Evolutionary conservation across 2,113 vertebrate genomes (phyloP).

Genomic region (Polypterus bichir): DNA sequence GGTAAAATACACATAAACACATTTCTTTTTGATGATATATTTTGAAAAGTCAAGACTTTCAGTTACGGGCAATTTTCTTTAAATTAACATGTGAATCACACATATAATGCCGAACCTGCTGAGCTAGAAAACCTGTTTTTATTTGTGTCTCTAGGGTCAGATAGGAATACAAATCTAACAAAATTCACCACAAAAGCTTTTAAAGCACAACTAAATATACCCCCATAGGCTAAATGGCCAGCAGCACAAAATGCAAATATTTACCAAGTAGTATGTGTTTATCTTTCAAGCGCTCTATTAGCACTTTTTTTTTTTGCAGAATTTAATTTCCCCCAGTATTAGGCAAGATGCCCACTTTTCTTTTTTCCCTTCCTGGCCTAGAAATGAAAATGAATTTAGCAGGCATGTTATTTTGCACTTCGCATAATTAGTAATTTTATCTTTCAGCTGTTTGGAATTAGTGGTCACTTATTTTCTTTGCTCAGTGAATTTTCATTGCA

Average conservation of each 20-base stretch:
- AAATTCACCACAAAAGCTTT: no score
- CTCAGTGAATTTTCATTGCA: slow-evolving; percentile 8
- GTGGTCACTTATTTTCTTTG: slow-evolving; percentile 10
- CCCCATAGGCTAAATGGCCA: neutral
- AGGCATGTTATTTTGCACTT: slow-evolving; percentile 16
- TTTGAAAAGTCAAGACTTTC: no score
- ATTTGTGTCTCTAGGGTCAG: no score
- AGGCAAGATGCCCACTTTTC: slow-evolving; percentile 1
- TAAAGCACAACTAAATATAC: slow-evolving; percentile 7
- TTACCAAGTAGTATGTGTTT: slow-evolving; percentile 12
- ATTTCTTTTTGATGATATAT: neutral
- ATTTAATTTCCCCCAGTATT: slow-evolving; percentile 5
- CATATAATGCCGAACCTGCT: no score
- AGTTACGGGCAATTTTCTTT: no score
- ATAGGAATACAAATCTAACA: no score
- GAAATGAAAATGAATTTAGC: slow-evolving; percentile 16
- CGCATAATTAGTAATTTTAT: slow-evolving; percentile 16
- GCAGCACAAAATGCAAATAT: slow-evolving; percentile 21
- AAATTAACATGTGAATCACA: no score
- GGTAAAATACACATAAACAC: slow-evolving; percentile 29
- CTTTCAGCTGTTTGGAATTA: slow-evolving; percentile 12
- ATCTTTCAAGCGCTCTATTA: slow-evolving; percentile 12
- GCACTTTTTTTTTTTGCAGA: neutral
- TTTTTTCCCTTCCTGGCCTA: neutral
- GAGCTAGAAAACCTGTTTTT: no score